Evolutionary conservation across 2,888 invertebrate genomes (phyloP), one percentile per base, ranked within the genome.

Genomic region (Mesorhabditis sp.): DNA sequence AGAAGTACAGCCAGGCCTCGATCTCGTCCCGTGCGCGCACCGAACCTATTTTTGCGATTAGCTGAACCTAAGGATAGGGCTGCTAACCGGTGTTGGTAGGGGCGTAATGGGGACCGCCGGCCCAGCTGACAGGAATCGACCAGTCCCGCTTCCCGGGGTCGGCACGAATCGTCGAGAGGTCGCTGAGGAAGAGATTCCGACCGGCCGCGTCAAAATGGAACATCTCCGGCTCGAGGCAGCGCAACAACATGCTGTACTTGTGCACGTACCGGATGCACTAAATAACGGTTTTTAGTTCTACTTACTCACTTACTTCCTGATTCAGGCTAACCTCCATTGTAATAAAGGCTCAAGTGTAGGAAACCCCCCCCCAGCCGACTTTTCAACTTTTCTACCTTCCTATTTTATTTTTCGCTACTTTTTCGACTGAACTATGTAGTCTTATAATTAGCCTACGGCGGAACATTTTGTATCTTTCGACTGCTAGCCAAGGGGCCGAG

Each of bases 121-220:
- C 62, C 74, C 76, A 79, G 5, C 68, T 10, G 15, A 50, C 58
- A n/a, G 58, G 58, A 13, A 50, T 63, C 65, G 10, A 61, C 67
- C 3, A 67, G 13, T 5, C 63, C 43, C 45, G 45, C 65, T 62
- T 67, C 61, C 43, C n/a, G 6, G 58, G 10, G n/a, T 50, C 58
- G 58, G 58, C 58, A 61, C 74, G 45, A 4, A 81, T 44, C 43
- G 69, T 70, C 13, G 78, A 77, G 62, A 82, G 74, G 65, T 82
- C 81, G n/a, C 77, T 73, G 71, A 79, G 73, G 74, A 82, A 82
- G n/a, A 82, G 75, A 64, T 77, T 79, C 42, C 82, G 79, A 65
- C 74, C 70, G 13, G 76, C 73, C 5, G 82, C 81, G 66, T 77
- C 76, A 45, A 75, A 76, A 65, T 77, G 77, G 72, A 81, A 77